Base-by-base conservation (phyloP, 92 coral and sea anemone genomes). In the Scolanthus callimorphus region DNA sequence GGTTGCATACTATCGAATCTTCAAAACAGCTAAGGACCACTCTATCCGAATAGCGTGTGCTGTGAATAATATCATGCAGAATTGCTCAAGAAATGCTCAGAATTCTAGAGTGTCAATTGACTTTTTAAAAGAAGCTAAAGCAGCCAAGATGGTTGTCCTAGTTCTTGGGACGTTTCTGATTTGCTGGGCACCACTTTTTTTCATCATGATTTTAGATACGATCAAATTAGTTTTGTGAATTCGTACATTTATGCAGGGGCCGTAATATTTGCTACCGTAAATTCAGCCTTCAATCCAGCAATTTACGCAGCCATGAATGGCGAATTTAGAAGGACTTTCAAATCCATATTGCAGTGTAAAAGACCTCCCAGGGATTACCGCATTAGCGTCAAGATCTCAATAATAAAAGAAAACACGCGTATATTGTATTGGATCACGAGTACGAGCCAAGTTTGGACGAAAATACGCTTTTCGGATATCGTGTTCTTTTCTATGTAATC, bases 291-390 rank as follows among this genome's bases (percentile, higher is more conserved):
- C 0, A 94, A 94, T 49, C 99, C 99, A 4, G 66, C 65, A 0
- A 85, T 94, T 17, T 90, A 89, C 29, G 94, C 99, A 0, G 90
- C 96, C 0, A 88, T 89, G 95, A 94, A 94, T 65, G 65, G 84
- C 10, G 99, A 94, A 49, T 88, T 79, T 34, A 77, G 99, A 3
- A 71, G 28, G 28, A 94, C 99, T 0, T 94, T 89, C 34, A 77
- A 69, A 39, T 53, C 77, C 24, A 57, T 88, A 24, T 12, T 88
- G 17, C 81, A 65, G 8, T 88, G 85, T 62, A 60, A 43, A 41
- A 50, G 37, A 2, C 51, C 75, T 1, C 51, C 63, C 34, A 52
- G 85, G 39, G n/a, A n/a, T n/a, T n/a, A n/a, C n/a, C n/a, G n/a
- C n/a, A n/a, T n/a, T n/a, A n/a, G n/a, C n/a, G n/a, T n/a, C n/a